These are phyloP conservation scores for Montipora efflorescens DNA, from an alignment of 64 coral and sea anemone genomes.

Conservation along the genomic window DNA sequence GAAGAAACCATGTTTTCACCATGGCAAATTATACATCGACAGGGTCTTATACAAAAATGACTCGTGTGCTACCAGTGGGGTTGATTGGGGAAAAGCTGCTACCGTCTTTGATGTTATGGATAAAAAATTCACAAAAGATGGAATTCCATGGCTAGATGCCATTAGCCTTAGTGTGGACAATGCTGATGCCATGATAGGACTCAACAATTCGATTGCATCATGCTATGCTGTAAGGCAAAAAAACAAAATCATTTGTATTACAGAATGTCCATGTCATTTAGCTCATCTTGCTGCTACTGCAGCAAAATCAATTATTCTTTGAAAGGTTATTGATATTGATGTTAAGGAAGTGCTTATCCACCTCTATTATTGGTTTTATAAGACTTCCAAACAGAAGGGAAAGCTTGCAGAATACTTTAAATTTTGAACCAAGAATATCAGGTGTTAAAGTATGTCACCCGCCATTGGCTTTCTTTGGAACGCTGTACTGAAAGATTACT, in stretches of 20 bases:
- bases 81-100: background rate
- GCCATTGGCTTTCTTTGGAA: background rate
- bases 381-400: slow-evolving; percentile 3
- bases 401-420: slow-evolving; percentile 28
- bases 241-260: slow-evolving; percentile 28
- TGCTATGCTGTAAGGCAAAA: slow-evolving; percentile 42
- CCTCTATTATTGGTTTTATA: slow-evolving; percentile 35
- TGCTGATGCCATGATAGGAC: background rate
- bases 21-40: too few relatives aligned
- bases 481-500: background rate
- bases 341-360: slow-evolving; percentile 28
- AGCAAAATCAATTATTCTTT: background rate
- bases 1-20: too few relatives aligned
- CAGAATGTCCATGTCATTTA: slow-evolving; percentile 45
- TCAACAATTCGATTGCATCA: slow-evolving; percentile 50
- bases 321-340: background rate
- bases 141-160: background rate
- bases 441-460: slow-evolving; percentile 23
- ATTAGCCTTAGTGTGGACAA: background rate
- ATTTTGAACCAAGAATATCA: slow-evolving; percentile 57
- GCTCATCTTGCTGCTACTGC: slow-evolving; percentile 36
- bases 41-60: too few relatives aligned
- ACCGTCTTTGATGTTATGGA: background rate
- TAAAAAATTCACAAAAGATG: background rate
- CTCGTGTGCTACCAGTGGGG: slow-evolving; percentile 13